A percentile compares a stretch with the other conserved stretches of the same genome.
These are phyloP conservation scores for Hepsetus odoe DNA, from an alignment of 2,113 vertebrate species.

Conservation along the genomic window DNA sequence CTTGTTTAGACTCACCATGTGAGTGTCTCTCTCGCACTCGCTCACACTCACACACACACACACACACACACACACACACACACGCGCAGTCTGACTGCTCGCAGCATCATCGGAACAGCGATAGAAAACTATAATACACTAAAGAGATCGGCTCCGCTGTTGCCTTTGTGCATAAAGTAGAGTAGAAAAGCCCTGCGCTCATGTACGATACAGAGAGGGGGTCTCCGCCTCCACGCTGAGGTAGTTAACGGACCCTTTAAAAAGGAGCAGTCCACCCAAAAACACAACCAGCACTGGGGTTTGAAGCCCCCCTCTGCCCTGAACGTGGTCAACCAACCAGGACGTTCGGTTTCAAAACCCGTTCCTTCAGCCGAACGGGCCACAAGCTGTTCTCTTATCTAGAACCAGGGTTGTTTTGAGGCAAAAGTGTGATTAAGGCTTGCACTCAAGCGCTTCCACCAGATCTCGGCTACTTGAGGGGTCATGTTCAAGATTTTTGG, in stretches of 20 bases:
- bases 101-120: constrained; percentile 80
- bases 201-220: constrained; percentile 89
- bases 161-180: constrained; percentile 83
- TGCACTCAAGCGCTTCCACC: no score
- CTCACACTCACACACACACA: constrained; percentile 13
- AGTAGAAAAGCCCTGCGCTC: constrained; percentile 87
- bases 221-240: constrained; percentile 91
- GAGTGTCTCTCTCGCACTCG: constrained; percentile 68
- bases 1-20: constrained; percentile 83
- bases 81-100: constrained; percentile 72
- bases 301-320: neutral
- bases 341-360: neutral
- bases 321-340: neutral
- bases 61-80: constrained; percentile 8
- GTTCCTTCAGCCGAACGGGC: no score
- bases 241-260: constrained; percentile 92
- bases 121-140: constrained; percentile 80
- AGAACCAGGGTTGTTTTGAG: no score
- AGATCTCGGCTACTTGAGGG: no score
- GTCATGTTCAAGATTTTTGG: no score
- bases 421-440: no score
- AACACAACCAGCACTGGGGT: neutral
- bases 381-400: no score
- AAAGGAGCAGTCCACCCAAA: constrained; percentile 8
- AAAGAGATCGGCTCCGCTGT: constrained; percentile 80